Conservation (phyloP, 2,888 invertebrate genomes). For the Biston betularia region DNA sequence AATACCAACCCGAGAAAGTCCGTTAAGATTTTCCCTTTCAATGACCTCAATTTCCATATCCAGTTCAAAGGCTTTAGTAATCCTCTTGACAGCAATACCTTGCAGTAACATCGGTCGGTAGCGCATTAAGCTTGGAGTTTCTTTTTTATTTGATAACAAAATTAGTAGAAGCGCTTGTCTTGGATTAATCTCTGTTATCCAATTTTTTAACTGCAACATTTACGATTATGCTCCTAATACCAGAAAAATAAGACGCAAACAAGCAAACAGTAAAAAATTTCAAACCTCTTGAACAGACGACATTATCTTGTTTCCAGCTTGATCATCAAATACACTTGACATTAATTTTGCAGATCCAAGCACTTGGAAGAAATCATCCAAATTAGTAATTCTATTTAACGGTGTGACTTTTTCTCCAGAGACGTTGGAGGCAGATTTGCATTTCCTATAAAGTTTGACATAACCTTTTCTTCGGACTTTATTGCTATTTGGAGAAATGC, state of each 20-base stretch:
- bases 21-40: conserved; percentile 70
- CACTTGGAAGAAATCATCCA: conserved; percentile 73
- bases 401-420: conserved; percentile 53
- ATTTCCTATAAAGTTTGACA: conserved; percentile 66
- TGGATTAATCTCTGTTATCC: conserved; percentile 70
- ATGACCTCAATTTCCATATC: conserved; percentile 81
- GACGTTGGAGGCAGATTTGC: conserved; percentile 66
- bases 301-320: conserved; percentile 61
- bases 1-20: conserved; percentile 58
- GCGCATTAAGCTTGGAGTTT: conserved; percentile 66
- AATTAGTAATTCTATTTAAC: conserved; percentile 63
- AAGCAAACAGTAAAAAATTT: too few relatives aligned
- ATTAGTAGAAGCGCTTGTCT: conserved; percentile 71
- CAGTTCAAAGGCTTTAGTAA: conserved; percentile 70
- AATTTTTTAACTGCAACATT: conserved; percentile 68
- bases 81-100: conserved; percentile 77
- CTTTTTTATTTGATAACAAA: conserved; percentile 73
- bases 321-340: conserved; percentile 63
- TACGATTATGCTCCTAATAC: neutral
- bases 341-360: conserved; percentile 65
- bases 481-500: conserved; percentile 15
- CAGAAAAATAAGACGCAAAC: too few relatives aligned
- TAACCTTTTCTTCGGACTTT: conserved; percentile 52
- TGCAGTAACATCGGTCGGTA: conserved; percentile 70
- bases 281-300: conserved; percentile 64